Conservation (phyloP, 2,888 invertebrate species). For the Microctonus aethiopoides region DNA sequence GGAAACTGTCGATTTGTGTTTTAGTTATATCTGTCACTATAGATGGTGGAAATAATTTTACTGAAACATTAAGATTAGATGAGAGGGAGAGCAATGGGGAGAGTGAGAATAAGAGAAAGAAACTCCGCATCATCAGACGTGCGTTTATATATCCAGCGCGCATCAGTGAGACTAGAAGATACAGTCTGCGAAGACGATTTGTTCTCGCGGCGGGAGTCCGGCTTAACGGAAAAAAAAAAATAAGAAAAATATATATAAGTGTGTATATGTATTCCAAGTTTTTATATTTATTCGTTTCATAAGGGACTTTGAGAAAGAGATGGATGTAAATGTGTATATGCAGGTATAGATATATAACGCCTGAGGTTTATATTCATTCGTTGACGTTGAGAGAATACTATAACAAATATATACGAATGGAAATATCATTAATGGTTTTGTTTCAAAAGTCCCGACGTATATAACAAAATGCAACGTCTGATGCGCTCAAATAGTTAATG, state of each 20-base stretch:
- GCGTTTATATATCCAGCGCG: too few relatives aligned
- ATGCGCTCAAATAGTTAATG: constrained; percentile 26
- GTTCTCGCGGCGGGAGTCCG: constrained; percentile 65
- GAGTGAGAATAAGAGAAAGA: constrained; percentile 19
- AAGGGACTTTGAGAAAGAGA: constrained; percentile 25
- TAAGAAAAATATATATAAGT: background rate
- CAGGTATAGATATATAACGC: background rate
- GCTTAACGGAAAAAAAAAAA: constrained; percentile 56
- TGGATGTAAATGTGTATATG: background rate
- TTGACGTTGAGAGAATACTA: constrained; percentile 40
- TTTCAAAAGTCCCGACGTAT: constrained; percentile 54
- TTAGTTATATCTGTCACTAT: background rate
- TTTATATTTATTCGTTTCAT: constrained; percentile 65
- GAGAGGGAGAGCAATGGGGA: constrained; percentile 42
- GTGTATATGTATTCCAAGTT: constrained; percentile 48
- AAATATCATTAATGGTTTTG: constrained; percentile 66
- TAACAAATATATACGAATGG: constrained; percentile 63
- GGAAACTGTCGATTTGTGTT: constrained; percentile 20
- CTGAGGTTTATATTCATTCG: constrained; percentile 25
- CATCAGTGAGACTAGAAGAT: too few relatives aligned
- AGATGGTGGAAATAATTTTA: constrained; percentile 30
- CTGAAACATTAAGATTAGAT: constrained; percentile 31
- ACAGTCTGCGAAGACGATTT: constrained; percentile 62
- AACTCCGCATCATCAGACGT: constrained; percentile 32
- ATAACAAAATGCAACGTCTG: constrained; percentile 25